A percentile compares a stretch with the other conserved stretches of the same genome.
These are phyloP conservation scores for Nyctibius bracteatus DNA, from an alignment of 2,113 vertebrate species.

Conservation along the genomic window DNA sequence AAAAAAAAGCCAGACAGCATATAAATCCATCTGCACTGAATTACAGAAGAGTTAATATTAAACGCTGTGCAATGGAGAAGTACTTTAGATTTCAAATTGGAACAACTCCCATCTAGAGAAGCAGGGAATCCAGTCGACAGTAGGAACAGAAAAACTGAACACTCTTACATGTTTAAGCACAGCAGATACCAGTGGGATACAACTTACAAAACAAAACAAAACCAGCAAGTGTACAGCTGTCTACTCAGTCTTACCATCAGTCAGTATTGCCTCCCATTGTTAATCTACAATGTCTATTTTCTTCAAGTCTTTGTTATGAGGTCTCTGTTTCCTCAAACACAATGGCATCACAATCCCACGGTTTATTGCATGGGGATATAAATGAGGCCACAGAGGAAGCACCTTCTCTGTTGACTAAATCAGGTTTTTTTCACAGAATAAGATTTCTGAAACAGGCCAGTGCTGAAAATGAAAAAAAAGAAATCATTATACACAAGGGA, in stretches of 20 bases:
- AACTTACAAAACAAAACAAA: not conserved
- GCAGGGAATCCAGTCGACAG: not conserved
- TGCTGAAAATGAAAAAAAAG: not conserved
- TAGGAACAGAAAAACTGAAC: not conserved
- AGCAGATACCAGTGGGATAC: not conserved
- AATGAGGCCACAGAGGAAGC: not conserved
- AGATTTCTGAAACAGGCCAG: not conserved
- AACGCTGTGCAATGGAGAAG: not conserved
- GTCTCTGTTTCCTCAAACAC: not conserved
- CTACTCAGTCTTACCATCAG: not conserved
- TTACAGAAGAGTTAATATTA: not conserved
- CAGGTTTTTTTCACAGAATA: not conserved
- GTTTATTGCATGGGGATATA: not conserved
- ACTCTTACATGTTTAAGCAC: not conserved
- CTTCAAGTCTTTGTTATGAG: not conserved
- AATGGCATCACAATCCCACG: not conserved
- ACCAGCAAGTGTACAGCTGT: not conserved
- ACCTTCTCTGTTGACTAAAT: not conserved
- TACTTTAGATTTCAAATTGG: not conserved
- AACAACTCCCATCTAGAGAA: not conserved
- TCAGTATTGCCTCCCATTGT: not conserved
- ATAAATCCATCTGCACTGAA: not conserved
- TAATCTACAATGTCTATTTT: not conserved
- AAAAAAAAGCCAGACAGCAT: not conserved
- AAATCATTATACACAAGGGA: not conserved